Conservation (phyloP, 2,113 vertebrate genomes). For the Semnornis frantzii region DNA sequence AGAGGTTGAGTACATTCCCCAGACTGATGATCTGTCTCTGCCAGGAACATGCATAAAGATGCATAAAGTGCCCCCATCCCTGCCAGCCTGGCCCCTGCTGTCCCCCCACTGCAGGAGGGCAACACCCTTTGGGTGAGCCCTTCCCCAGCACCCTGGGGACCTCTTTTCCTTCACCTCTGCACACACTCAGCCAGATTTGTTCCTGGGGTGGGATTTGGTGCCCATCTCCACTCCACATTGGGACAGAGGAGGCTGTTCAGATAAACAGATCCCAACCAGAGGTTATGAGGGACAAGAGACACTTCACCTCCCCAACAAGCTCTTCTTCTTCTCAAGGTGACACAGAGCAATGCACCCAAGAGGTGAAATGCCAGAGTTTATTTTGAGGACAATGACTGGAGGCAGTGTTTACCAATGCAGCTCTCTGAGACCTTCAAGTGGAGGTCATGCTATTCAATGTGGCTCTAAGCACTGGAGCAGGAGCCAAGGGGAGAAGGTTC, state of each 20-base stretch:
- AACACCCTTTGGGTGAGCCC: background rate
- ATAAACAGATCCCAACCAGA: background rate
- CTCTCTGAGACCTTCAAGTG: background rate
- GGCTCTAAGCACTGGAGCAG: background rate
- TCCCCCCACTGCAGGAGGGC: background rate
- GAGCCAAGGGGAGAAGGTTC: background rate
- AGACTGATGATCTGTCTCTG: background rate
- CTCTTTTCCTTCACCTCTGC: background rate
- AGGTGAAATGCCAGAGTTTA: slow-evolving; percentile 11
- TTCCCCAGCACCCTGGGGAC: background rate
- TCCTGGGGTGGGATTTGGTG: rapidly evolving
- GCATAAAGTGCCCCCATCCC: background rate
- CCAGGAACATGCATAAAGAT: rapidly evolving
- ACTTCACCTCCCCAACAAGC: background rate
- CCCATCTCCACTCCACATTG: rapidly evolving
- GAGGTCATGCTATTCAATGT: rapidly evolving
- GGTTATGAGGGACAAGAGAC: background rate
- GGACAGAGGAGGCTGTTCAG: background rate
- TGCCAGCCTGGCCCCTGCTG: background rate
- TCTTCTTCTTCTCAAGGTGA: background rate
- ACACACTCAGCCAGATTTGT: background rate
- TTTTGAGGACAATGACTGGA: background rate
- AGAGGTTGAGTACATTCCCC: background rate
- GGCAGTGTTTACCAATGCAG: background rate
- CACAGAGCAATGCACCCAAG: background rate